Conservation (phyloP, 2,888 invertebrate species). For the Pollenia labialis region DNA sequence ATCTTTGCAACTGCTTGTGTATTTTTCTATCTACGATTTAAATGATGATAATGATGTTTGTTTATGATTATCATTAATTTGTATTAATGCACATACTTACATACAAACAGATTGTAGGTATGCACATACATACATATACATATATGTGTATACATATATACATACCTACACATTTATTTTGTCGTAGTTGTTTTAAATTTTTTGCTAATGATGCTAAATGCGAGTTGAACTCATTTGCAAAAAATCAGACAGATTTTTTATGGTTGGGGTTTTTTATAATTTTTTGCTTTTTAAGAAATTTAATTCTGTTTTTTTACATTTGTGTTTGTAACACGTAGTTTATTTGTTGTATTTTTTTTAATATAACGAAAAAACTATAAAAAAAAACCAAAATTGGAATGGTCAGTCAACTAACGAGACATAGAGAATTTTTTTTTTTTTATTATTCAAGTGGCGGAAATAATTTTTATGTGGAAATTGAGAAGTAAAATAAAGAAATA, state of each 20-base stretch:
- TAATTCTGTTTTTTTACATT: neutral
- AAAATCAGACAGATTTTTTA: neutral
- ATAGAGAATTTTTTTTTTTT: slow-evolving; percentile 18
- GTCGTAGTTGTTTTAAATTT: slow-evolving; percentile 6
- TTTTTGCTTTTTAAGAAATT: no score
- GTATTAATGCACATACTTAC: neutral
- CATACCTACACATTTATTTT: neutral
- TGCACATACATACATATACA: neutral
- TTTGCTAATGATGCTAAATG: slow-evolving; percentile 29
- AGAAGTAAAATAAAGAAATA: neutral
- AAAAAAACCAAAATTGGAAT: neutral
- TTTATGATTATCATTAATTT: slow-evolving; percentile 1
- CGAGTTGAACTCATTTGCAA: slow-evolving; percentile 32
- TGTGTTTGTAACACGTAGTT: neutral
- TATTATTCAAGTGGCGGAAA: slow-evolving; percentile 50
- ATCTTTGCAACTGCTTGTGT: neutral
- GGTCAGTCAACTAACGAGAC: slow-evolving; percentile 52
- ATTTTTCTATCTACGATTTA: no score
- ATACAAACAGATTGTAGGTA: neutral
- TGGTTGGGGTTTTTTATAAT: neutral
- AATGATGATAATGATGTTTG: slow-evolving; percentile 12
- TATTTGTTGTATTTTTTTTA: neutral
- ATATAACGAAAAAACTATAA: neutral
- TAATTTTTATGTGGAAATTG: slow-evolving; percentile 47
- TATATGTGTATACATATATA: neutral